phyloP scores from a whole-genome alignment of 2,113 vertebrate genomes.

The Prionailurus bengalensis region DNA sequence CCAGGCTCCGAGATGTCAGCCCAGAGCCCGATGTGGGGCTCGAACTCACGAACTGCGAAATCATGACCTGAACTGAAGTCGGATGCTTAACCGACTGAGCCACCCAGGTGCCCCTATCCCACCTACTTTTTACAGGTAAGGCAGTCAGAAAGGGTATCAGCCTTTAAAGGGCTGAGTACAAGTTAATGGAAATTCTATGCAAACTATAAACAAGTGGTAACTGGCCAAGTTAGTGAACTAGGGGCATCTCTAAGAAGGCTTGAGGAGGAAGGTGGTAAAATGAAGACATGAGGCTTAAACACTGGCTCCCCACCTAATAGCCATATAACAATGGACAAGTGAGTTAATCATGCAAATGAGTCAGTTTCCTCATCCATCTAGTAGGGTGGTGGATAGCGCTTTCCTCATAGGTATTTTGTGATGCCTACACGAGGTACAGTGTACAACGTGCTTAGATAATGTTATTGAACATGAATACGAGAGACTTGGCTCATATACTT shows the following conservation, averaged over 20 bases:
- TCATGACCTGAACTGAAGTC: no score
- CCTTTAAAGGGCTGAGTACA: neutral
- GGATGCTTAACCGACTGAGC: no score
- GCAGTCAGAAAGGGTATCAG: neutral
- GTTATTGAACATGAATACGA: neutral
- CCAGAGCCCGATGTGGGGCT: no score
- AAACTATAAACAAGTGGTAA: neutral
- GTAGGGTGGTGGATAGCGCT: neutral
- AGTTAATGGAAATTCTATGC: neutral
- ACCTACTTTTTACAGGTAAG: neutral
- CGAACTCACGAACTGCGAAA: no score
- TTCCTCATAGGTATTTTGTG: neutral
- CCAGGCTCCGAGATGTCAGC: no score
- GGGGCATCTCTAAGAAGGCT: neutral
- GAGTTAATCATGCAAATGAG: neutral
- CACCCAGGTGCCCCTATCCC: no score
- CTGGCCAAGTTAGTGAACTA: neutral
- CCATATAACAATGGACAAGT: neutral
- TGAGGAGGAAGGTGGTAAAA: neutral
- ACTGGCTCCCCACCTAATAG: neutral
- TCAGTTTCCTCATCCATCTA: neutral
- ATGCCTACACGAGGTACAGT: neutral
- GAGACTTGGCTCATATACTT: neutral
- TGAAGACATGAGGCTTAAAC: neutral
- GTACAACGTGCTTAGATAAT: neutral